A percentile compares a stretch with the other conserved stretches of the same genome.
phyloP scores from a whole-genome alignment of 1,140 invertebrate genomes.

The Pseudobourletiella spinata region DNA sequence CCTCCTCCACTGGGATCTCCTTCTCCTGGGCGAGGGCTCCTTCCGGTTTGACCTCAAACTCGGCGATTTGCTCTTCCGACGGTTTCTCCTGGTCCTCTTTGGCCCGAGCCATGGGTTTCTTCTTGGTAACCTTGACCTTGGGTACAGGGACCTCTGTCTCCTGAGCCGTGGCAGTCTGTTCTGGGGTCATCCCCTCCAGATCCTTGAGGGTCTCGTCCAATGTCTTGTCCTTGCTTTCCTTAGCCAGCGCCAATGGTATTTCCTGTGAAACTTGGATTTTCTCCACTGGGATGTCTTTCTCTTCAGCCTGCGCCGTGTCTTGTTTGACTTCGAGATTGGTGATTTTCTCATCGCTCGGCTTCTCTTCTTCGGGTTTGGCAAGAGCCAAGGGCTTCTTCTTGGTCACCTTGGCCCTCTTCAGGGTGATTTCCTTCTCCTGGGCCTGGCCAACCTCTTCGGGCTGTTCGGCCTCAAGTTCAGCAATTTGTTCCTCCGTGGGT shows the following conservation, averaged over 20 bases:
- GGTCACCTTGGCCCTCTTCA: not conserved
- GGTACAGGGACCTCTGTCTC: not conserved
- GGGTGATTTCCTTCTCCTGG: not conserved
- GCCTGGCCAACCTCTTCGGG: not conserved
- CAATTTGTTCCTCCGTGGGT: slow-evolving; percentile 3
- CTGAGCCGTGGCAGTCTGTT: not conserved
- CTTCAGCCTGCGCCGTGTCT: not conserved
- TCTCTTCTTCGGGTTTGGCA: slow-evolving; percentile 9
- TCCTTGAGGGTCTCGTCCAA: too few species aligned
- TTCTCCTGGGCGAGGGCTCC: not conserved
- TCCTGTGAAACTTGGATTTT: not conserved
- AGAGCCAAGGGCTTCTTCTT: not conserved
- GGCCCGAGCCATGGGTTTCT: not conserved
- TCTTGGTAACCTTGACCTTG: not conserved
- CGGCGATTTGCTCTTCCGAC: not conserved
- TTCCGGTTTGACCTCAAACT: not conserved
- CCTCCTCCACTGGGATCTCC: not conserved
- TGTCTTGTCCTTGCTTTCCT: not conserved
- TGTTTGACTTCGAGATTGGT: not conserved
- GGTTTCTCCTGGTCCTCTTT: not conserved
- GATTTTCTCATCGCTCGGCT: not conserved
- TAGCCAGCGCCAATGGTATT: not conserved
- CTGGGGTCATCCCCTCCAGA: not conserved
- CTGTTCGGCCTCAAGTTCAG: not conserved
- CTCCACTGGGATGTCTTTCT: slow-evolving; percentile 1